Percentiles rank a stretch among this genome's conserved stretches.
Evolutionary conservation across 2,797 vertebrate species (phyloP).

Genomic region (Coranthus polyacanthus): DNA sequence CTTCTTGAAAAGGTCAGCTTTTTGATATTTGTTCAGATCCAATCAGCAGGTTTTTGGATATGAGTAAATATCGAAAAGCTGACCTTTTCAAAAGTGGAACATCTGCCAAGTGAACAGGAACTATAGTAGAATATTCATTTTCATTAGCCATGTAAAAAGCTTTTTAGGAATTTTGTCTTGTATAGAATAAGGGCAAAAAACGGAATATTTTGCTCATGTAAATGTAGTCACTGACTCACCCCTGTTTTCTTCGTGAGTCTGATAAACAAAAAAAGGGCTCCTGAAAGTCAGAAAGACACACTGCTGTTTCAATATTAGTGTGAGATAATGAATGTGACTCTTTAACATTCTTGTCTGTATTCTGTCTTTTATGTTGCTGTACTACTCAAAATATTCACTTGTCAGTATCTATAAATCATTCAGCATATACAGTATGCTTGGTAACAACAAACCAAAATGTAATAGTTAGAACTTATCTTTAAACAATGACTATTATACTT

Average conservation of each 20-base stretch:
- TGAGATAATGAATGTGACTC: conserved; percentile 7
- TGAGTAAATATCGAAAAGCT: no score
- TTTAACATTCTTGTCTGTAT: not conserved
- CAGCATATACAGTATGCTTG: not conserved
- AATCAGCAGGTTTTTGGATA: no score
- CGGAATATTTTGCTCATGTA: no score
- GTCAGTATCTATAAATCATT: not conserved
- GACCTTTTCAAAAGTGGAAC: no score
- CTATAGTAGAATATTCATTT: no score
- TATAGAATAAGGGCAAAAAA: no score
- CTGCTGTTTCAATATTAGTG: not conserved
- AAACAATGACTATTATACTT: not conserved
- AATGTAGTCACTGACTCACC: not conserved
- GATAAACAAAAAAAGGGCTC: not conserved
- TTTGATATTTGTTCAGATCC: no score
- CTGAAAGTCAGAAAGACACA: not conserved
- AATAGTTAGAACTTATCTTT: not conserved
- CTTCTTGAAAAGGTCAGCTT: no score
- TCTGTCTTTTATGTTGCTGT: not conserved
- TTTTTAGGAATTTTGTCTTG: no score
- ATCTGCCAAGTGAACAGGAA: no score
- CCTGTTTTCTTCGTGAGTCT: not conserved
- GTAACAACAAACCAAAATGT: not conserved
- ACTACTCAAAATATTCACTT: no score
- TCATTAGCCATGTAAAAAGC: no score